Percentiles rank a stretch among this genome's conserved stretches.
These are phyloP conservation scores for Eulithis testata DNA, from an alignment of 2,888 invertebrate species.

Conservation along the genomic window DNA sequence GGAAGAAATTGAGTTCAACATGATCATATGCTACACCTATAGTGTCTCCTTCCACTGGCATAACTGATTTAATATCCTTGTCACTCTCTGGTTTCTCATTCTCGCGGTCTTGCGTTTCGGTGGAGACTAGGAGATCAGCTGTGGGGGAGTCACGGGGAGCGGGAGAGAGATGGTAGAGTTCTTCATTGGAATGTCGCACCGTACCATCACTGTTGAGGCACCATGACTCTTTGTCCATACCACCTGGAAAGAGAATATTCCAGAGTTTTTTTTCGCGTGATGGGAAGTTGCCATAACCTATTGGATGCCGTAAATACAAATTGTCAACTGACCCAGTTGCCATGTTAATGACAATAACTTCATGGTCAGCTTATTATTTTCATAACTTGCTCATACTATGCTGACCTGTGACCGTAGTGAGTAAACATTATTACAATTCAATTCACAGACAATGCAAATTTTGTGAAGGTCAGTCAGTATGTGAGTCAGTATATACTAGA, in stretches of 20 bases:
- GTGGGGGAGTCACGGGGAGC: conserved; percentile 75
- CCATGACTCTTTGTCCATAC: conserved; percentile 96
- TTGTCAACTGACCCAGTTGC: background rate
- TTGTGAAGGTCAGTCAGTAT: conserved; percentile 48
- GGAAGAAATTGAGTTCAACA: conserved; percentile 96
- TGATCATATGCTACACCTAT: conserved; percentile 98
- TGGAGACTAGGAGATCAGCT: conserved; percentile 72
- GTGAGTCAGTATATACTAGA: conserved; percentile 34
- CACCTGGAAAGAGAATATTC: conserved; percentile 82
- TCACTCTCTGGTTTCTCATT: conserved; percentile 66
- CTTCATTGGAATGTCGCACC: conserved; percentile 93
- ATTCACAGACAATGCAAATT: conserved; percentile 43
- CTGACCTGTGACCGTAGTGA: conserved; percentile 48
- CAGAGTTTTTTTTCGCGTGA: no score
- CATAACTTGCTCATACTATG: conserved; percentile 19
- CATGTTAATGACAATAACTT: background rate
- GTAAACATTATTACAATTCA: conserved; percentile 45
- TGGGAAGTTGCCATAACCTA: no score
- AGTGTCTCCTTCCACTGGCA: conserved; percentile 96
- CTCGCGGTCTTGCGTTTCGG: conserved; percentile 53
- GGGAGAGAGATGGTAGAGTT: conserved; percentile 87
- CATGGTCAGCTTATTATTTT: conserved; percentile 12
- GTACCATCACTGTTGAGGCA: conserved; percentile 95
- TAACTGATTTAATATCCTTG: conserved; percentile 62
- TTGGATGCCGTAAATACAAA: no score